Base-by-base conservation (phyloP, 2,113 vertebrate species). In the Agelaius phoeniceus region DNA sequence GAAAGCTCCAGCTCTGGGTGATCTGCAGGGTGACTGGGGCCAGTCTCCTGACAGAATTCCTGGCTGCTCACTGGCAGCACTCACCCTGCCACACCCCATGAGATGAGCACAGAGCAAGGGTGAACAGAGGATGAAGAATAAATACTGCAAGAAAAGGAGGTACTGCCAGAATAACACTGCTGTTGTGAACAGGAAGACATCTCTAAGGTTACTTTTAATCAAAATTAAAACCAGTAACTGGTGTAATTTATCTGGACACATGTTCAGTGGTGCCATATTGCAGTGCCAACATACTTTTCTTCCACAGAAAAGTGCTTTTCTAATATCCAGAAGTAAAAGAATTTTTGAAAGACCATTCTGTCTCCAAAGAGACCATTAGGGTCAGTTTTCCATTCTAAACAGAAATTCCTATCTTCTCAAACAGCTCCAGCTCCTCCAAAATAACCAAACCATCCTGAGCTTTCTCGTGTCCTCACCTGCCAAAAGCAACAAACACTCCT, bases 381-480 rank as follows among this genome's bases (percentile, higher is more conserved):
- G 94, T 94, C 77, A 74, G 27, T 71, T 90, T 93, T 93, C 89
- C 76, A 63, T 83, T 94, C 91, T 92, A 58, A 94, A 87, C 22
- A 94, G 65, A 88, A 93, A 92, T 76, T 89, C 73, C 86, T 71
- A 89, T 93, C 76, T 87, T 74, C 84, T 83, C 59, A 43, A 88
- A 85, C 76, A 81, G 76, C 77, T 72, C 80, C 54, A 83, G 59
- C 90, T 90, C 28, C 92, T 93, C 90, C 94, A 96, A 96, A 97
- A 67, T 88, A 97, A 97, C 85, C 90, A 94, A 96, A 88, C 67
- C 73, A 86, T 74, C 88, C 76, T 7, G 26, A 88, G 71, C 78
- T 88, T 67, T 86, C 76, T 63, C 26, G 10, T 3, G 0, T 12
- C 18, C 58, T 51, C 66, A 92, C 61, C 63, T 80, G 96, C 95